phyloP scores from a whole-genome alignment of 2,113 vertebrate species.

The Empidonax traillii region DNA sequence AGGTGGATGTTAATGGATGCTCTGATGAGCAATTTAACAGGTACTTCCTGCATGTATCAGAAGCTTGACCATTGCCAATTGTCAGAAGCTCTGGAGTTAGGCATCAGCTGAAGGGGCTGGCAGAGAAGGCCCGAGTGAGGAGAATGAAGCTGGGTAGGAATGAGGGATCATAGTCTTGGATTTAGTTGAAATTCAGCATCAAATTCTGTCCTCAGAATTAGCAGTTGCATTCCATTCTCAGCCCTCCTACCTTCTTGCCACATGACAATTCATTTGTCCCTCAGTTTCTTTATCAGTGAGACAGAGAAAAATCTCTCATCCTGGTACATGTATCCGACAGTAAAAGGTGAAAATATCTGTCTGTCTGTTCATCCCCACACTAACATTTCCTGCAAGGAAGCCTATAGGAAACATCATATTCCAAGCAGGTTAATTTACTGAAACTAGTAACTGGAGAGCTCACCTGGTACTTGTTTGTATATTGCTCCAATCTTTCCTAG shows the following conservation, averaged over 20 bases:
- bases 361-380: background rate
- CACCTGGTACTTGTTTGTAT: background rate
- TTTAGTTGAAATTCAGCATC: background rate
- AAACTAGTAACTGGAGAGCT: background rate
- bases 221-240: background rate
- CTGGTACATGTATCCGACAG: background rate
- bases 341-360: background rate
- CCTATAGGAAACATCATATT: background rate
- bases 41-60: background rate
- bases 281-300: background rate
- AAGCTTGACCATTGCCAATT: background rate
- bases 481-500: background rate
- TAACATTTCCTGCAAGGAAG: background rate
- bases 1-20: background rate
- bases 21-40: background rate
- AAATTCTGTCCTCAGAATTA: background rate
- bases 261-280: background rate
- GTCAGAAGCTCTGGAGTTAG: background rate
- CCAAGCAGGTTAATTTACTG: background rate
- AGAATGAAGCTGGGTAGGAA: background rate
- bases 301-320: background rate
- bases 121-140: background rate
- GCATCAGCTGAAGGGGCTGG: background rate
- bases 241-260: background rate
- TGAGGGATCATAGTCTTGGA: background rate